Evolutionary conservation across 2,113 vertebrate genomes (phyloP).

Genomic region (Macrotis lagotis): DNA sequence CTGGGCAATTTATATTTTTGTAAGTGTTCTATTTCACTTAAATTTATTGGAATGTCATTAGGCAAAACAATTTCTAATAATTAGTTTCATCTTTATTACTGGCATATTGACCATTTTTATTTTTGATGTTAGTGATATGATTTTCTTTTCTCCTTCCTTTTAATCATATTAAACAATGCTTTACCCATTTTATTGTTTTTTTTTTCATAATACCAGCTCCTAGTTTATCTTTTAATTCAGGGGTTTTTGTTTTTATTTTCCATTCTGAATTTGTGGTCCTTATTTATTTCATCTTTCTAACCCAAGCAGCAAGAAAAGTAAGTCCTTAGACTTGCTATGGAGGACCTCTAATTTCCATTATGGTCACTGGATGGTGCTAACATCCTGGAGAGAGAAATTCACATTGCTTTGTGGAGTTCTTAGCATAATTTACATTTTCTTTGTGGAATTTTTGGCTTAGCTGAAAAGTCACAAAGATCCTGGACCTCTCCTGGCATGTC

Average conservation of each 20-base stretch:
- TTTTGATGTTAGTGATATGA: conserved; percentile 36
- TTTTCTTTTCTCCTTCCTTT: conserved; percentile 9
- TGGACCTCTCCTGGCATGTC: too few species aligned
- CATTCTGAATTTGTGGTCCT: too few species aligned
- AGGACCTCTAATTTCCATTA: too few species aligned
- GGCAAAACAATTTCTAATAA: background rate
- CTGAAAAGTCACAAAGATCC: too few species aligned
- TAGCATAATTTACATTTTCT: too few species aligned
- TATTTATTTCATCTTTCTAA: too few species aligned
- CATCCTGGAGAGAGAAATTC: too few species aligned
- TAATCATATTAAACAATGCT: conserved; percentile 31
- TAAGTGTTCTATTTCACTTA: conserved; percentile 43
- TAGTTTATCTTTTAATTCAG: conserved; percentile 16
- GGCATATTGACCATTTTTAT: conserved; percentile 35
- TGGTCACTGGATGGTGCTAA: too few species aligned
- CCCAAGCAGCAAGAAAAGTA: conserved; percentile 5
- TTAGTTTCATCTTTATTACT: conserved; percentile 7
- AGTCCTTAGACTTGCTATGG: conserved; percentile 37
- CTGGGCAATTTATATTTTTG: conserved; percentile 39
- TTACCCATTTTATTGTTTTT: conserved; percentile 8
- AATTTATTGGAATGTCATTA: conserved; percentile 33
- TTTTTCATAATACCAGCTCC: conserved; percentile 3
- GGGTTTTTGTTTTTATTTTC: conserved; percentile 20
- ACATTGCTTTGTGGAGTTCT: too few species aligned
- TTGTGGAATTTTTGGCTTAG: too few species aligned